Evolutionary conservation across 2,888 invertebrate species (phyloP), one percentile per base, ranked within the genome.

Genomic region (Ectobius pallidus): DNA sequence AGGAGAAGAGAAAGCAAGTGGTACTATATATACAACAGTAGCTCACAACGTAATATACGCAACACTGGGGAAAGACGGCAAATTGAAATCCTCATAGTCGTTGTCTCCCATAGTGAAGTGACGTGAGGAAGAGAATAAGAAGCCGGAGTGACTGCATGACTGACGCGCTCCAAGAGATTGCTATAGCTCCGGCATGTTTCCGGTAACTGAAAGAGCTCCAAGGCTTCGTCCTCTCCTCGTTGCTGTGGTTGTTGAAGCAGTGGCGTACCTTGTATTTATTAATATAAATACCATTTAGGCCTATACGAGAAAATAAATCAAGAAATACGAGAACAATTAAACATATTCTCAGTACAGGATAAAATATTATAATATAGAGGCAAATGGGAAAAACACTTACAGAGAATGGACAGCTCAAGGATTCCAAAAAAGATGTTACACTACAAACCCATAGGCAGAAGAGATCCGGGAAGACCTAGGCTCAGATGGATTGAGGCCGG

Each of bases 31-130:
- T 65, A 58, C 14, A 30, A n/a, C 22, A 22, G 3, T 22, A 20
- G 7, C 11, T 14, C 42, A 42, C 16, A 61, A 39, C 39, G 62
- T 39, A 63, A 63, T 25, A 25, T 25, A 67, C 46, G 67, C 27
- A 68, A 7, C 27, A 30, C 18, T 7, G 18, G 30, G 30, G 42
- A 27, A 67, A 46, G 72, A 73, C 18, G 65, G 44, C 22, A 68
- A 62, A 73, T 68, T 71, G 70, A 68, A 71, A 65, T 65, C 65
- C 65, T 65, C 65, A 25, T 14, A n/a, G n/a, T n/a, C 42, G 63
- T 22, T 42, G 42, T 42, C 63, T 25, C 6, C 30, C 39, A 39
- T 9, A 39, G 62, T 62, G n/a, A 62, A 49, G 49, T 4, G 9
- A 61, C 9, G n/a, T 3, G 27, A 58, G 16, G 25, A 32, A 6